Base-by-base conservation (phyloP, 2,113 vertebrate species). In the Thalassarche chlororhynchos region DNA sequence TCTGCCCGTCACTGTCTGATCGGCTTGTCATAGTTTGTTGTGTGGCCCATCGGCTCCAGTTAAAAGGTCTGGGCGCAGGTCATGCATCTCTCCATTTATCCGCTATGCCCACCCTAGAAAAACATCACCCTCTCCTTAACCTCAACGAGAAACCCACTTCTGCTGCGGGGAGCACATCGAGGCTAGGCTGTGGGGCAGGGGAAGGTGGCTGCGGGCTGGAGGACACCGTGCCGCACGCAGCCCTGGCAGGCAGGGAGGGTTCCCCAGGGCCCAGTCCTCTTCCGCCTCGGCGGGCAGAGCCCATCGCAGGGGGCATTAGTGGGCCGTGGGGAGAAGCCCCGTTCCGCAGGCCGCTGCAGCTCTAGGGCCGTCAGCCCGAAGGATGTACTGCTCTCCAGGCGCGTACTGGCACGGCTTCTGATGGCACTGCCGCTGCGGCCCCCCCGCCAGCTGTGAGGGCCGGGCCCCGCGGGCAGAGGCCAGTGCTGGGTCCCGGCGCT, bases 251-350 rank as follows among this genome's bases (percentile, higher is more conserved):
- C 6, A 24, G 57, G 38, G 26, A 17, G 21, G 14, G 26, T 4
- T 25, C 6, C 54, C 28, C 20, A 0, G 25, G 29, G 52, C 31
- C 31, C 36, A 4, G 16, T 10, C 17, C 42, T 23, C 9, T 25
- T 21, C 52, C 29, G 12, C 14, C 62, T 4, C 17, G 2, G 70
- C 65, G 34, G 16, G 3, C 52, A 25, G 44, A 36, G 66, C 87
- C 40, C 29, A 5, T 1, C 7, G 2, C 62, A 0, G 38, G 6
- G 18, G 34, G 32, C 16, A 2, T 3, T 6, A 2, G 40, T 9
- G 11, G 80, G 8, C 29, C 12, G 12, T 21, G 3, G 34, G 51
- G 17, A 31, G 58, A 19, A 29, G 57, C 31, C 21, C 31, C 25
- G 12, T 4, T 9, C 55, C 29, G 16, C 34, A 15, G 70, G 32